Base-by-base conservation (phyloP, 2,113 vertebrate genomes). In the Rhinolophus sinicus region DNA sequence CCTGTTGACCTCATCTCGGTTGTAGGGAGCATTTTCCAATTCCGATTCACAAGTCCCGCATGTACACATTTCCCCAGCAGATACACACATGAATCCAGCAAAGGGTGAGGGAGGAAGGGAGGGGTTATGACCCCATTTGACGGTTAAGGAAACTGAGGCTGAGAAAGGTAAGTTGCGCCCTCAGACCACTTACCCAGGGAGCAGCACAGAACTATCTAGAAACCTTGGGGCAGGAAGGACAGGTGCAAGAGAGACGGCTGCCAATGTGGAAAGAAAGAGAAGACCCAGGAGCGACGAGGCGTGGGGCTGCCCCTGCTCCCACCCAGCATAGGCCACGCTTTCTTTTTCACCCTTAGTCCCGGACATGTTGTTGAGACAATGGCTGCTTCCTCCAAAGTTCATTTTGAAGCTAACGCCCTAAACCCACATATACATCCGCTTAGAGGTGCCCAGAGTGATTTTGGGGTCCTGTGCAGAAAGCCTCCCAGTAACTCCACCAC, bases 31-130 rank as follows among this genome's bases (percentile, higher is more conserved):
- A 1, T 54, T 58, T 26, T 26, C 54, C 50, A 12, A 50, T 21
- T 26, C 47, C 50, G 0, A 4, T 4, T 2, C 64, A 21, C 0
- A 14, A 6, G 6, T 8, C 35, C 44, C 4, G 0, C 30, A 60
- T 30, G 0, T 0, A 0, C 8, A 0, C 3, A 1, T 3, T 40
- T 58, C 47, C 76, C 77, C 64, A 38, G 44, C 44, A 30, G 35
- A 50, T 1, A 0, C 0, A 0, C 15, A 5, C 8, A 0, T 7
- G 19, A 1, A 0, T 1, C 28, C 50, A 2, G 12, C 83, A 24
- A 14, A 30, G 26, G 5, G 26, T 3, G 40, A 24, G 30, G 21
- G 21, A 1, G 21, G 47, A n/a, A 24, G 7, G 38, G 35, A 0
- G 0, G 58, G 33, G 5, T 4, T 21, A 5, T 12, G 7, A 14